These are phyloP conservation scores for Trididemnum clinides DNA, from an alignment of 23 tunicate genomes.

Conservation along the genomic window DNA sequence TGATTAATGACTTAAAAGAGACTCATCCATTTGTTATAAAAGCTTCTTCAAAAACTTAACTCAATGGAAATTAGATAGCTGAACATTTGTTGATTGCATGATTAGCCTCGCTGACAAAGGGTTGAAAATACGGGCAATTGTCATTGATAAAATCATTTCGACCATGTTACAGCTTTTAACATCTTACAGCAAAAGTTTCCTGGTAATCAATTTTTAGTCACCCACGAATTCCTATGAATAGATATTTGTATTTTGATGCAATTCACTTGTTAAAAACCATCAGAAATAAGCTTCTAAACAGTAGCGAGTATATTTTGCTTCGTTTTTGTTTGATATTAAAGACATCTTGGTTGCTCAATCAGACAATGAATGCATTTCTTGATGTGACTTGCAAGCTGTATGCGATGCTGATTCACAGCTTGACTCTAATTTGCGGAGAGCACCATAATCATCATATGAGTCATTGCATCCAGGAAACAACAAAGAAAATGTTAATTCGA, in stretches of 20 bases:
- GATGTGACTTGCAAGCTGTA: neutral
- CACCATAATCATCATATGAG: neutral
- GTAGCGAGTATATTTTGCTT: neutral
- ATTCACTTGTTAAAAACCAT: neutral
- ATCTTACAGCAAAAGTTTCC: neutral
- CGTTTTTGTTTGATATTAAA: neutral
- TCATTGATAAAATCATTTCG: neutral
- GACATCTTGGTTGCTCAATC: neutral
- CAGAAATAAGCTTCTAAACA: neutral
- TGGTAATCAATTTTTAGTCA: neutral
- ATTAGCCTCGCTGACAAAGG: neutral
- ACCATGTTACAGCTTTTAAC: neutral
- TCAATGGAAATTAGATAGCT: neutral
- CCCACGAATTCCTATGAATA: neutral
- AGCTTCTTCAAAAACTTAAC: neutral
- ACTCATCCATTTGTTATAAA: neutral
- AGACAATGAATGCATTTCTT: neutral
- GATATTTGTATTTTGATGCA: neutral
- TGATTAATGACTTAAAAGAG: neutral
- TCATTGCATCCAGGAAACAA: constrained; percentile 18
- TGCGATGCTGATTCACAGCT: neutral
- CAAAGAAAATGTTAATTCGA: constrained; percentile 3
- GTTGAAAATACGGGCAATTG: neutral
- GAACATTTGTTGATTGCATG: neutral
- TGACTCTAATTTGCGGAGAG: neutral